Conservation (phyloP, 2,797 vertebrate genomes). For the Gallinago stenura region DNA sequence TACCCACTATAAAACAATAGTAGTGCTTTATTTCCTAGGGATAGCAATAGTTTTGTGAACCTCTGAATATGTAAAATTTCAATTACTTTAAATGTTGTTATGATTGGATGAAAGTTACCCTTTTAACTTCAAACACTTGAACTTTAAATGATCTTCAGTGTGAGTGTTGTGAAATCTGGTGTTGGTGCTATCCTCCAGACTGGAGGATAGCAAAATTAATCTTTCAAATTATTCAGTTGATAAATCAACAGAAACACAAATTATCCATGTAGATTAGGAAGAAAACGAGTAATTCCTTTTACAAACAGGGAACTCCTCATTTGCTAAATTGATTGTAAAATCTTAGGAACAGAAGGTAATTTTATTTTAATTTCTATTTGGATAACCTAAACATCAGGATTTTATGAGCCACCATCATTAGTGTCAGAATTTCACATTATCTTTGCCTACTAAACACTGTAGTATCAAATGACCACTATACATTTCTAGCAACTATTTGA, state of each 20-base stretch:
- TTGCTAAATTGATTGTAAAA: neutral
- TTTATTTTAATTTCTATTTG: neutral
- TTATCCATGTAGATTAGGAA: neutral
- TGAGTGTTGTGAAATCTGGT: neutral
- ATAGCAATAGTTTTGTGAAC: neutral
- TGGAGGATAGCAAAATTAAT: neutral
- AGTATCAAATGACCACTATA: neutral
- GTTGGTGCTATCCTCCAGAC: neutral
- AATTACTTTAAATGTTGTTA: neutral
- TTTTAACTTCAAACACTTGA: neutral
- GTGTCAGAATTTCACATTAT: neutral
- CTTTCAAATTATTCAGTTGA: neutral
- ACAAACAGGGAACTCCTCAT: neutral
- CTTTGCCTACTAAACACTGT: neutral
- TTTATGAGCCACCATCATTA: neutral
- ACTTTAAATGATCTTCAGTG: neutral
- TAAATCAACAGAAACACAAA: neutral
- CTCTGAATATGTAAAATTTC: neutral
- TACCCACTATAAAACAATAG: neutral
- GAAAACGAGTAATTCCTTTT: neutral
- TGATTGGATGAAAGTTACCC: neutral
- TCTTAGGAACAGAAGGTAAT: neutral
- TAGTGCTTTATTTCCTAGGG: neutral
- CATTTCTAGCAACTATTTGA: neutral
- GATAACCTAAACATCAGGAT: neutral